Base-by-base conservation (phyloP, 2,888 invertebrate genomes). In the Prosopocoilus inquinatus region DNA sequence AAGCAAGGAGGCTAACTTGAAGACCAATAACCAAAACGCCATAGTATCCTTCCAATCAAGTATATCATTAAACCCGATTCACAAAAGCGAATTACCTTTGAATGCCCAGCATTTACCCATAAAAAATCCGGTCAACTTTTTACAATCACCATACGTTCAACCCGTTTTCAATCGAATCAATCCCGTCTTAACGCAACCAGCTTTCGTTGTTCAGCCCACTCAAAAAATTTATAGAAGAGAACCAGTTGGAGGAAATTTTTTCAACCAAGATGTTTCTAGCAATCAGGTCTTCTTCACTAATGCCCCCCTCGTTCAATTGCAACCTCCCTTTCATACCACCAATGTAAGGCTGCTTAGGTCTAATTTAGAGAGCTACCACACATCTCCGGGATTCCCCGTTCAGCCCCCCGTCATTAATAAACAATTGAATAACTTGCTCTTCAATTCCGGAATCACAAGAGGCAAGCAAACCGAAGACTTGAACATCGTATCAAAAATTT, bases 401-500 rank as follows among this genome's bases (percentile, higher is more conserved):
- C 57, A 63, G 34, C 65, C 58, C 9, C 67, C 65, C 74, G 69
- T 63, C 75, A 71, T 72, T 80, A 66, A 81, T 75, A 72, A 80
- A 33, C 87, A 88, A 66, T 78, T 89, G 45, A 86, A 86, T 67
- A 83, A 84, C 63, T 75, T 89, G 43, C 72, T 89, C 12, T 81
- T 80, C 47, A 85, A 87, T 71, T 85, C 86, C 47, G 88, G 88
- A 34, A 80, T 89, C 38, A 84, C 84, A 39, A 67, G 68, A 28
- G 75, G 75, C 28, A 79, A 79, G 41, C 81, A 84, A 63, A 83
- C 84, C 53, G 90, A 90, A 71, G 91, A 91, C 75, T 78, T 91
- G 48, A 90, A 88, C 71, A 88, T 91, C 67, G 89, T 91, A 34
- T 87, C 89, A 44, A 91, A 91, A 78, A 88, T 91, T 57, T 77